Evolutionary conservation across 2,113 vertebrate genomes (phyloP).

Genomic region (Nymphicus hollandicus): DNA sequence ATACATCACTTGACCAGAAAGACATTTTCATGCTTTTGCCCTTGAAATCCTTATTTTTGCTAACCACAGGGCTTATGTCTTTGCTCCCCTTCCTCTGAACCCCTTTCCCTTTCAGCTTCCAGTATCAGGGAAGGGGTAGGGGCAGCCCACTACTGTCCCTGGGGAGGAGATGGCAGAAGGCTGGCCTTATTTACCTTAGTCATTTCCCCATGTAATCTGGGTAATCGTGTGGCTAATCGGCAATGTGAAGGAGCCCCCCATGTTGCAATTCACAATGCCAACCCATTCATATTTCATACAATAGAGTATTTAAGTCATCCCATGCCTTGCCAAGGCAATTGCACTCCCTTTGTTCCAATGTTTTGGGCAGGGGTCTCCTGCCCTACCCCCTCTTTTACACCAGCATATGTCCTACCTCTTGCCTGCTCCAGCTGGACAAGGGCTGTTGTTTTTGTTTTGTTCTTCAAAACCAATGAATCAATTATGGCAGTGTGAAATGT

Average conservation of each 20-base stretch:
- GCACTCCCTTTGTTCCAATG: constrained; percentile 83
- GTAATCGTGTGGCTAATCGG: constrained; percentile 97
- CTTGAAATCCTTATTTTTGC: constrained; percentile 57
- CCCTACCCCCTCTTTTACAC: constrained; percentile 61
- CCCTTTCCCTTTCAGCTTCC: constrained; percentile 48
- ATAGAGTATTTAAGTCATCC: constrained; percentile 94
- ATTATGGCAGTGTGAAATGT: constrained; percentile 59
- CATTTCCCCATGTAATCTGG: constrained; percentile 92
- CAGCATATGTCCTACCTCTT: constrained; percentile 89
- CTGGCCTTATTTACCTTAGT: constrained; percentile 90
- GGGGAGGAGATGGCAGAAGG: constrained; percentile 93
- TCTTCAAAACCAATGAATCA: constrained; percentile 59
- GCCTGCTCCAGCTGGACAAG: constrained; percentile 86
- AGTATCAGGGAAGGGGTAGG: constrained; percentile 69
- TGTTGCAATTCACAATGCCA: constrained; percentile 79
- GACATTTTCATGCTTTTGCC: constrained; percentile 59
- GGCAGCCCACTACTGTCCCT: constrained; percentile 55
- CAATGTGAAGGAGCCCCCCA: constrained; percentile 78
- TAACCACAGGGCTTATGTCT: constrained; percentile 41
- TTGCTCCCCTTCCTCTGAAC: constrained; percentile 13
- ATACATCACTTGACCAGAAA: constrained; percentile 57
- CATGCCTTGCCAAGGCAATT: constrained; percentile 81
- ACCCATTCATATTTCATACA: constrained; percentile 95
- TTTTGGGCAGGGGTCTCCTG: constrained; percentile 73
- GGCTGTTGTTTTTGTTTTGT: constrained; percentile 54